Base-by-base conservation (phyloP, 1,140 invertebrate genomes). In the Neodiprion pinetum region DNA sequence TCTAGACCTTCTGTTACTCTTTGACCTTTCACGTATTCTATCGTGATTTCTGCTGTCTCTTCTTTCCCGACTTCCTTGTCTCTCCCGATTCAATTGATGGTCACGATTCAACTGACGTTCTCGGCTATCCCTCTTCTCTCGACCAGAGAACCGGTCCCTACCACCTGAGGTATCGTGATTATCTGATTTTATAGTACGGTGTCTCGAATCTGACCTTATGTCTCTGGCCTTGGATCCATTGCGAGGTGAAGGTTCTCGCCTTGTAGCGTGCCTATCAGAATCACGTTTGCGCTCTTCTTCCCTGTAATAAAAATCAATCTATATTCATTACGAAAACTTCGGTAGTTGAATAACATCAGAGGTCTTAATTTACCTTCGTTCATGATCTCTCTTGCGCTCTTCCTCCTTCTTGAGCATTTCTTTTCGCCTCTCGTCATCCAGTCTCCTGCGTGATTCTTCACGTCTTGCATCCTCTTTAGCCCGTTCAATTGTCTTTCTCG, bases 381-480 rank as follows among this genome's bases (percentile, higher is more conserved):
- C 88, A 48, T 85, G 81, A 73, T 88, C 85, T 77, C 82, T 84
- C 77, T 84, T 87, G 14, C 84, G 80, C 1, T 72, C 74, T 48
- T 88, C 87, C 21, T 87, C 85, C 49, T 79, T 81, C 75, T 81
- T 86, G 10, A 69, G 48, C 49, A 76, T 50, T 67, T 88, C 84
- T 70, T 84, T 88, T 28, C 82, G 81, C 12, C 80, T 82, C 9
- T 86, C 85, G 11, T 84, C 85, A 40, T 88, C 87, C 17, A 78
- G 72, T 70, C 75, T 78, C 73, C 74, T 74, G 72, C 78, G 85
- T 81, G 81, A 86, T 23, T 88, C 85, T 70, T 81, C 85, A 75
- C 80, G 87, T 83, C 86, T 84, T 77, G 53, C 73, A 76, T 91
- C 87, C 76, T 90, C 86, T 85, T 88, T 61, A 61, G 53, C 53